Evolutionary conservation across 2,888 invertebrate species (phyloP).

Genomic region (Meta bourneti): DNA sequence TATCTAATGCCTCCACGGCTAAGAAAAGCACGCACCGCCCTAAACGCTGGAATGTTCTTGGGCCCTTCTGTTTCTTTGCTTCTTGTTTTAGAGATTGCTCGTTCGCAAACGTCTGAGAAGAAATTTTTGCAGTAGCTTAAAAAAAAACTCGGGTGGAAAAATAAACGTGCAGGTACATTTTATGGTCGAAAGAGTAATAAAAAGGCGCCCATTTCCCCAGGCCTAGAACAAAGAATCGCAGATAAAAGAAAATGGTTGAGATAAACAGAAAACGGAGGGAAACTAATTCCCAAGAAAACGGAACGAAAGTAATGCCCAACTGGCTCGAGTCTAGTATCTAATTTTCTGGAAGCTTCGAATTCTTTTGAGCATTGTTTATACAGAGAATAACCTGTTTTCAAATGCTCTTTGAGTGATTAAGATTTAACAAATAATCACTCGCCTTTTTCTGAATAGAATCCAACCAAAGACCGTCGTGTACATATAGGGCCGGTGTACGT

Average conservation of each 20-base stretch:
- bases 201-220: constrained; percentile 26
- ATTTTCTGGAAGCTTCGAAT: neutral
- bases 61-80: neutral
- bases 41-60: neutral
- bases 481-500: no score
- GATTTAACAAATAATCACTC: no score
- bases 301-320: constrained; percentile 1
- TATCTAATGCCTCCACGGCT: neutral
- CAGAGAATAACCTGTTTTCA: no score
- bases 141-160: constrained; percentile 4
- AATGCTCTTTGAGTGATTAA: no score
- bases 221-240: constrained; percentile 14
- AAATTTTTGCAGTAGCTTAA: constrained; percentile 10
- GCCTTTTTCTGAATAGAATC: no score
- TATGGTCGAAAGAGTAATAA: constrained; percentile 53
- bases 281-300: constrained; percentile 27
- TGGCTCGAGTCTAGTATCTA: neutral
- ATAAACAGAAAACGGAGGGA: constrained; percentile 47
- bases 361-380: neutral
- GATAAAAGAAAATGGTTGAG: constrained; percentile 26
- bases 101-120: constrained; percentile 18
- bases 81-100: neutral
- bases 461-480: no score
- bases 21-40: neutral
- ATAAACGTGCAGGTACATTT: constrained; percentile 46